phyloP scores from a whole-genome alignment of 2,888 invertebrate genomes.

The Caradrina kadenii region DNA sequence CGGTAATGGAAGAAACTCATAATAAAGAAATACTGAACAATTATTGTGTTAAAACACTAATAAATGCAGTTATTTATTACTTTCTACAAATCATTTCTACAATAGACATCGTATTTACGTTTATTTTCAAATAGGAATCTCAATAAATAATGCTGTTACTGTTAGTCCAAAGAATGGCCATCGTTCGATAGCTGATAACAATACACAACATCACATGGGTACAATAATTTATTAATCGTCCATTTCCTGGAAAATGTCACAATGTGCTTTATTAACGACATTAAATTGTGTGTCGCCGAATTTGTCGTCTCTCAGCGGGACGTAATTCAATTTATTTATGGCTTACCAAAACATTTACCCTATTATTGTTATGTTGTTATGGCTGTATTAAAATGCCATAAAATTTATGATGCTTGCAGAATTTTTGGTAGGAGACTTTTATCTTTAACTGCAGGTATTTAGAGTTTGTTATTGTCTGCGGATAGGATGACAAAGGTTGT shows the following conservation, averaged over 20 bases:
- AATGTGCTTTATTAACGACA: constrained; percentile 66
- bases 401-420: constrained; percentile 88
- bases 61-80: not conserved
- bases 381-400: constrained; percentile 89
- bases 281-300: constrained; percentile 75
- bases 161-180: constrained; percentile 5
- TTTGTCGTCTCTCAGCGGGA: constrained; percentile 83
- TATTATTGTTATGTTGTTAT: constrained; percentile 89
- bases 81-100: constrained; percentile 6
- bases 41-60: not conserved
- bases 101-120: not conserved
- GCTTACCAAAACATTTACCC: constrained; percentile 90
- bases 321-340: constrained; percentile 87
- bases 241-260: constrained; percentile 51
- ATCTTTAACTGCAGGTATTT: constrained; percentile 47
- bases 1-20: not conserved
- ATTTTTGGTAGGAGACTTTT: constrained; percentile 55
- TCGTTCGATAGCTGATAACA: constrained; percentile 15
- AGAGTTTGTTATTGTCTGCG: constrained; percentile 57
- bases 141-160: constrained; percentile 23
- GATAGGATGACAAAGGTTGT: constrained; percentile 85
- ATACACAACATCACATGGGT: constrained; percentile 24
- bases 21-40: not conserved
- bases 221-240: constrained; percentile 46
- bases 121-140: constrained; percentile 6